Evolutionary conservation across 2,113 vertebrate genomes (phyloP).

Genomic region (Colaptes auratus): DNA sequence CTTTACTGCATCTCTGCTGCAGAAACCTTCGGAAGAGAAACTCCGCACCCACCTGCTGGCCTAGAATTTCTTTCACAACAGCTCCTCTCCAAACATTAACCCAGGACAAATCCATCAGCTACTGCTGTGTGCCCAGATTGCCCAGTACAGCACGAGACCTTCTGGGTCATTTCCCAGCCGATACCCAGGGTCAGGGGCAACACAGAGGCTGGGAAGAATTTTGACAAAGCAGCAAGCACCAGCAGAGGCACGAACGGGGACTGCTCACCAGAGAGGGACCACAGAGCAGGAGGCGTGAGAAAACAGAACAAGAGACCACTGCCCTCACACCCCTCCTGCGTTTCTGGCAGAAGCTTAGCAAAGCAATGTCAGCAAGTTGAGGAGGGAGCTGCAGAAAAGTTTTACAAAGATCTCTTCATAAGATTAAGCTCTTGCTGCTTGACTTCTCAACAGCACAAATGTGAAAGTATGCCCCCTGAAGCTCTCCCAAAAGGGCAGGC

Average conservation of each 20-base stretch:
- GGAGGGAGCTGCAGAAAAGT: neutral
- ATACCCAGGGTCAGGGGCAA: neutral
- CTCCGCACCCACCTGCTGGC: neutral
- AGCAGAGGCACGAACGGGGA: neutral
- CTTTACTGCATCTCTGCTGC: neutral
- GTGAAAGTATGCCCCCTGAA: neutral
- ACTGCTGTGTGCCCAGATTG: neutral
- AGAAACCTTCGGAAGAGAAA: neutral
- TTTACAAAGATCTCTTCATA: neutral
- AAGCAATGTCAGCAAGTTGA: neutral
- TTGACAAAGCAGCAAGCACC: neutral
- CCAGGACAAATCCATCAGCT: neutral
- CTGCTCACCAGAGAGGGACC: neutral
- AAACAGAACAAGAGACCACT: neutral
- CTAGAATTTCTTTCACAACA: neutral
- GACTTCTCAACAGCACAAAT: neutral
- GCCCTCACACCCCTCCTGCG: rapidly evolving
- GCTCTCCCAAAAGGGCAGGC: neutral
- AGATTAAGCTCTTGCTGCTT: neutral
- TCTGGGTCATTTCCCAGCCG: neutral
- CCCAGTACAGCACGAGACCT: neutral
- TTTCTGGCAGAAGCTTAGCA: neutral
- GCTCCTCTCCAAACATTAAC: neutral
- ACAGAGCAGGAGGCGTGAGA: neutral
- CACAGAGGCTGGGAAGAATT: neutral